Conservation (phyloP, 2,113 vertebrate species). For the Lepidiolamprologus cunningtoni region DNA sequence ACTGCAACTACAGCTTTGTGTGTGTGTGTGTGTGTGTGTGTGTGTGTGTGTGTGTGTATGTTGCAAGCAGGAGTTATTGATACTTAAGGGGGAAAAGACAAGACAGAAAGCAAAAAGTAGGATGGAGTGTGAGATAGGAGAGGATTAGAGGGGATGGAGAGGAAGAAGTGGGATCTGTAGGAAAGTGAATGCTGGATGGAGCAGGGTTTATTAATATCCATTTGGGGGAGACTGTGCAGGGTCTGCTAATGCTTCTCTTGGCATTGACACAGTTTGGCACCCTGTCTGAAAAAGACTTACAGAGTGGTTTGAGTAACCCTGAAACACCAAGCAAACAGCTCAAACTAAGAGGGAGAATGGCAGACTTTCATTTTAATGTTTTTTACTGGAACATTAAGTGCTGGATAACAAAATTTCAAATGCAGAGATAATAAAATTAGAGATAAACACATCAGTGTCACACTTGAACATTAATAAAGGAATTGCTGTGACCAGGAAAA, state of each 20-base stretch:
- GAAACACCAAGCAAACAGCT: slow-evolving; percentile 33
- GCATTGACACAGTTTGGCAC: slow-evolving; percentile 58
- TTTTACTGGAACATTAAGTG: not conserved
- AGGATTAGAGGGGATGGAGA: slow-evolving; percentile 35
- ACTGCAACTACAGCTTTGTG: slow-evolving; percentile 30
- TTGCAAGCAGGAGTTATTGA: slow-evolving; percentile 53
- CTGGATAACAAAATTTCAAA: not conserved
- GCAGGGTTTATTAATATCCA: slow-evolving; percentile 65
- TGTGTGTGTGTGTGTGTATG: not conserved
- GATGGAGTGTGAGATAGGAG: slow-evolving; percentile 25
- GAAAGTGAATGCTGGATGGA: slow-evolving; percentile 27
- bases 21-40: not conserved
- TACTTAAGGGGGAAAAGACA: slow-evolving; percentile 41
- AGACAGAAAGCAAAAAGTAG: slow-evolving; percentile 36
- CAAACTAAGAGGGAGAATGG: not conserved
- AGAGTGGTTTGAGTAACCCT: slow-evolving; percentile 43
- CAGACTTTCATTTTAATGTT: not conserved
- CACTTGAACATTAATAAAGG: not conserved
- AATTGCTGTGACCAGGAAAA: not conserved
- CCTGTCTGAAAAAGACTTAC: slow-evolving; percentile 41
- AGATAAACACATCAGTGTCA: not conserved
- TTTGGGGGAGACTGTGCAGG: slow-evolving; percentile 23
- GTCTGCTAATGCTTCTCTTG: slow-evolving; percentile 64
- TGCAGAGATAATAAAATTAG: not conserved
- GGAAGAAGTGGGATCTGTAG: slow-evolving; percentile 25